Percentiles rank a stretch among this genome's conserved stretches.
phyloP scores from a whole-genome alignment of 64 coral and sea anemone genomes.

The Pocillopora verrucosa region DNA sequence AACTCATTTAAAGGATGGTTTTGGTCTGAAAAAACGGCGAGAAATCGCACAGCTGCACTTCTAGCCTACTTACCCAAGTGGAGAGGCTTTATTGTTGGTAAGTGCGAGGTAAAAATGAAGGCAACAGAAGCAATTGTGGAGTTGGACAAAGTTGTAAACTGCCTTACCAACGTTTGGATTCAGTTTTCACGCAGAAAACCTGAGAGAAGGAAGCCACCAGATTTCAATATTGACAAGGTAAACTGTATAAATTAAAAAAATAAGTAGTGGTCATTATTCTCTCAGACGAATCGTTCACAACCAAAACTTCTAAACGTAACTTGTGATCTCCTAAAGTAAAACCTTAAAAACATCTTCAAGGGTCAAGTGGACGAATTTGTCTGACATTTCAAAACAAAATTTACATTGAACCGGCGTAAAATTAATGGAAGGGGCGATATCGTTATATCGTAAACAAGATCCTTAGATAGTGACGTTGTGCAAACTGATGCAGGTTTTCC shows the following conservation, averaged over 20 bases:
- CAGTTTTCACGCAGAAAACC: background rate
- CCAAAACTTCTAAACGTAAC: no score
- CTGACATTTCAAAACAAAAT: no score
- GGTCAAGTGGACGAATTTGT: no score
- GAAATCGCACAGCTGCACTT: conserved; percentile 15
- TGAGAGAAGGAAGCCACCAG: background rate
- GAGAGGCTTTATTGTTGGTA: conserved; percentile 38
- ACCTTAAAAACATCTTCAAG: no score
- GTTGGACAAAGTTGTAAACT: background rate
- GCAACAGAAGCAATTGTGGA: conserved; percentile 20
- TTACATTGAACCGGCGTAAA: no score
- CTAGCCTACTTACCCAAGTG: conserved; percentile 42
- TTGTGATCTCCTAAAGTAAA: no score
- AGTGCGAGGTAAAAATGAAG: background rate
- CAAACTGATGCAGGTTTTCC: no score
- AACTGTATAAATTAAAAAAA: background rate
- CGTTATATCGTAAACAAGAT: no score
- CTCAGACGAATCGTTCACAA: no score
- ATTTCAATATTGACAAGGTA: background rate
- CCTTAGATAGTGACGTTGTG: no score
- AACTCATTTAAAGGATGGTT: background rate
- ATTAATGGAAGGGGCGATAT: no score
- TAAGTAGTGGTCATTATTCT: no score
- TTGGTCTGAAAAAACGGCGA: background rate
- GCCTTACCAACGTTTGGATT: conserved; percentile 20